Conservation (phyloP, 1,140 invertebrate species). For the Lineus longissimus region DNA sequence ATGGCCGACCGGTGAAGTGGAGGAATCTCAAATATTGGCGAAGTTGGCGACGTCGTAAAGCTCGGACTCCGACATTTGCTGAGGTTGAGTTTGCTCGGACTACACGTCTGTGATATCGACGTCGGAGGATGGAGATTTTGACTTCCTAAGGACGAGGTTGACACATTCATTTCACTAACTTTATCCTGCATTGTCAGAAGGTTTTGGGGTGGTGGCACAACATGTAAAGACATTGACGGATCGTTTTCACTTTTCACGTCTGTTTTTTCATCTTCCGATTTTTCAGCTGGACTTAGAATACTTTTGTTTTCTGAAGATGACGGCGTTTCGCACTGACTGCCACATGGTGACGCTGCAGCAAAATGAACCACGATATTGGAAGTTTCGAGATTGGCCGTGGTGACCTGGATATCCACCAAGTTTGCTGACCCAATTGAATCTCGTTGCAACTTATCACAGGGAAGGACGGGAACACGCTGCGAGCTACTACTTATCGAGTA, state of each 20-base stretch:
- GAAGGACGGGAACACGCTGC: neutral
- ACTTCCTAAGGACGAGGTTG: neutral
- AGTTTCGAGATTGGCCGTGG: neutral
- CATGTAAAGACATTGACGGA: too few relatives aligned
- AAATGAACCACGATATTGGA: slow-evolving; percentile 46
- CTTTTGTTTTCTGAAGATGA: neutral
- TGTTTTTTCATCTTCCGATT: too few relatives aligned
- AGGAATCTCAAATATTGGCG: slow-evolving; percentile 36
- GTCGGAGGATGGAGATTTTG: neutral
- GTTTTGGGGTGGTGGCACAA: neutral
- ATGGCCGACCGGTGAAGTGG: slow-evolving; percentile 41
- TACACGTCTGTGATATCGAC: neutral
- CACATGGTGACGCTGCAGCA: slow-evolving; percentile 41
- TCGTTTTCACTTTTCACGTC: neutral
- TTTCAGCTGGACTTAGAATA: neutral
- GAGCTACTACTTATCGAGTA: neutral
- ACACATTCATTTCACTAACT: neutral
- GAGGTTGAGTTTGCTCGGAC: neutral
- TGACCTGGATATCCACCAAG: neutral
- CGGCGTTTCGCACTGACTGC: slow-evolving; percentile 23
- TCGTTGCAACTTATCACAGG: neutral
- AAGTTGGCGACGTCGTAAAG: slow-evolving; percentile 6
- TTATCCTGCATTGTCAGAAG: neutral
- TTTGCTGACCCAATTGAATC: neutral
- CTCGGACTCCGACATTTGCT: slow-evolving; percentile 13